phyloP scores from a whole-genome alignment of 64 coral and sea anemone species.

The Porites lutea region DNA sequence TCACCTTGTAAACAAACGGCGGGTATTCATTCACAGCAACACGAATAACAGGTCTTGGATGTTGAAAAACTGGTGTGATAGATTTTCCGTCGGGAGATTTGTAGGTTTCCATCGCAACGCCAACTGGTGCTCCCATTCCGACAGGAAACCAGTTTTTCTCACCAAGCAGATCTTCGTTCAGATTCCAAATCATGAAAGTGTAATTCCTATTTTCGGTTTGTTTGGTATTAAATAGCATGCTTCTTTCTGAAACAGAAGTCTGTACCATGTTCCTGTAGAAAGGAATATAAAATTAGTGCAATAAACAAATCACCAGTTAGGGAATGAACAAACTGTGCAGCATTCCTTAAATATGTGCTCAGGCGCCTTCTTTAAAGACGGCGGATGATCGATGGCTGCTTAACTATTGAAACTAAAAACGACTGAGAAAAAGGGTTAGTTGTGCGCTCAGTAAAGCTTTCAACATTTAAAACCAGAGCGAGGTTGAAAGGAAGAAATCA shows the following conservation, averaged over 20 bases:
- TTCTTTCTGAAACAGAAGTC: not conserved
- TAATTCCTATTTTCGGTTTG: not conserved
- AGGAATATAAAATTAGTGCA: too few relatives aligned
- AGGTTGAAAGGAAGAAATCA: too few relatives aligned
- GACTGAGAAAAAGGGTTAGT: too few relatives aligned
- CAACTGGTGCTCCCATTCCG: constrained; percentile 33
- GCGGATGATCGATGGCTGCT: too few relatives aligned
- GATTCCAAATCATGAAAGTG: constrained; percentile 23
- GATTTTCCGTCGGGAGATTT: not conserved
- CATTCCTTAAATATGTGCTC: too few relatives aligned
- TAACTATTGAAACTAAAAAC: too few relatives aligned
- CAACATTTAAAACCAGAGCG: too few relatives aligned
- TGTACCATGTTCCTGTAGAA: not conserved
- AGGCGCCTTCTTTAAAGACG: too few relatives aligned
- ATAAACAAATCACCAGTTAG: not conserved
- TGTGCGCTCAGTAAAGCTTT: too few relatives aligned
- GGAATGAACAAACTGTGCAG: too few relatives aligned
- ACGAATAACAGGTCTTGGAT: not conserved
- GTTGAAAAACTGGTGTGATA: not conserved
- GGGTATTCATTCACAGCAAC: constrained; percentile 22
- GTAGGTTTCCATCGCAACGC: constrained; percentile 49
- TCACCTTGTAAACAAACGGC: not conserved
- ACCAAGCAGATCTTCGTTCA: not conserved
- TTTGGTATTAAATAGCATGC: not conserved
- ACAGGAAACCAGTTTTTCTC: constrained; percentile 2